Evolutionary conservation across 2,888 invertebrate genomes (phyloP).

Genomic region (Megalurothrips usitatus): DNA sequence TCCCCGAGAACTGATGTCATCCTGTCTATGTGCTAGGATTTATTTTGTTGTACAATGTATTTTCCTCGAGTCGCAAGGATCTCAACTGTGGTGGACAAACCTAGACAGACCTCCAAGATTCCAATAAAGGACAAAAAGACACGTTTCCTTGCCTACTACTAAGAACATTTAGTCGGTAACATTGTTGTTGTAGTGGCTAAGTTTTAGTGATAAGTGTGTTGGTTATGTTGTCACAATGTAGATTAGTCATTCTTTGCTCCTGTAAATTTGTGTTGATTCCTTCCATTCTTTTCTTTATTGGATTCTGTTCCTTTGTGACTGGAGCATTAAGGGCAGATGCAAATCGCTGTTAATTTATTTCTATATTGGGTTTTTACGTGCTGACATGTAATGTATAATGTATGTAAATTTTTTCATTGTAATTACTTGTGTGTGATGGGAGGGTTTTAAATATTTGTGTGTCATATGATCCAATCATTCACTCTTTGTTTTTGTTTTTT

Average conservation of each 20-base stretch:
- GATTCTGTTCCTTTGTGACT: constrained; percentile 10
- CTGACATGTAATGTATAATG: constrained; percentile 25
- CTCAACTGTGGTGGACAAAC: constrained; percentile 8
- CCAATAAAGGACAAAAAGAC: constrained; percentile 19
- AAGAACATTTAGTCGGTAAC: constrained; percentile 11
- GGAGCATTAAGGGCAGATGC: background rate
- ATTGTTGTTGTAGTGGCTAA: constrained; percentile 20
- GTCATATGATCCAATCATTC: constrained; percentile 10
- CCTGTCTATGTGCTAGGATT: constrained; percentile 2
- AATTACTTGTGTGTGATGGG: constrained; percentile 24
- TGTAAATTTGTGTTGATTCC: constrained; percentile 25
- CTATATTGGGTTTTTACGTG: constrained; percentile 17
- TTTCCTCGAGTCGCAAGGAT: constrained; percentile 6
- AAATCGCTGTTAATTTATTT: constrained; percentile 14
- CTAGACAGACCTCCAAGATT: constrained; percentile 20
- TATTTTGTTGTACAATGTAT: constrained; percentile 25
- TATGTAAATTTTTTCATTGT: background rate
- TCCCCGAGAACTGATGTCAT: constrained; percentile 16
- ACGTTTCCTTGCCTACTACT: constrained; percentile 20
- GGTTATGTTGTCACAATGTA: constrained; percentile 22
- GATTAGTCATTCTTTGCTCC: constrained; percentile 22
- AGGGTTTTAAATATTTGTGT: background rate
- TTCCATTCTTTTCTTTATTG: constrained; percentile 7
- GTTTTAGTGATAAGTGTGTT: constrained; percentile 7
- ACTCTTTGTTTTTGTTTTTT: constrained; percentile 4